These are phyloP conservation scores for Mallotus villosus DNA, from an alignment of 2,797 vertebrate genomes.

Conservation along the genomic window DNA sequence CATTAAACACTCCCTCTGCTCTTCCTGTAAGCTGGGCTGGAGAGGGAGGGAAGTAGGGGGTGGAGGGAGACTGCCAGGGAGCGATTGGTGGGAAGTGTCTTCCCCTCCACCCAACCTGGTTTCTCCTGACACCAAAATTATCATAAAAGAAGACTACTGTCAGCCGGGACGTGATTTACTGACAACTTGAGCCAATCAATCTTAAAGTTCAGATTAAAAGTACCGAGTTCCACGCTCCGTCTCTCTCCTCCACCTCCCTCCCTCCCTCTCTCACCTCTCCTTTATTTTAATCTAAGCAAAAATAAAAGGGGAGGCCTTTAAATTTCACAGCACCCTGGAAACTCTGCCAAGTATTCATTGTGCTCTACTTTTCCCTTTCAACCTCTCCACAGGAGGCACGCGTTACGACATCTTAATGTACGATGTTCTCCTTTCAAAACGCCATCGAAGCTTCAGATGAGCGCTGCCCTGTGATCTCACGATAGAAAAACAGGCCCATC, in stretches of 20 bases:
- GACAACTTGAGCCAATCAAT: constrained; percentile 68
- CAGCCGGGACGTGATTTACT: constrained; percentile 67
- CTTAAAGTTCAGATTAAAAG: constrained; percentile 74
- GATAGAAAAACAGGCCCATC: constrained; percentile 80
- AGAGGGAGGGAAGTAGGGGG: not conserved
- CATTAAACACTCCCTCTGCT: constrained; percentile 64
- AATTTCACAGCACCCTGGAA: constrained; percentile 81
- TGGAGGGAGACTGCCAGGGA: constrained; percentile 48
- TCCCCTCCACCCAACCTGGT: constrained; percentile 8
- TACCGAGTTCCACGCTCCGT: constrained; percentile 52
- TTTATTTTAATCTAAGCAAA: constrained; percentile 80
- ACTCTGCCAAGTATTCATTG: constrained; percentile 79
- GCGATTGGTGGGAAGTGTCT: constrained; percentile 57
- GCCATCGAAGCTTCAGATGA: constrained; percentile 85
- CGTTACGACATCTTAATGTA: constrained; percentile 84
- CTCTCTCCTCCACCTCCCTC: constrained; percentile 13
- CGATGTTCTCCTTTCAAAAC: constrained; percentile 83
- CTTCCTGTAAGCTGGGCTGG: constrained; percentile 44
- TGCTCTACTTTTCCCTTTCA: constrained; percentile 76
- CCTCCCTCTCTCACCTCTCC: constrained; percentile 29
- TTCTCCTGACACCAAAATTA: constrained; percentile 65
- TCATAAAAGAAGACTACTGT: constrained; percentile 72
- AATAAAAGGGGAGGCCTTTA: constrained; percentile 80
- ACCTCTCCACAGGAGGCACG: constrained; percentile 79
- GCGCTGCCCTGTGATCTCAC: constrained; percentile 77